Percentiles rank a stretch among this genome's conserved stretches.
phyloP scores from a whole-genome alignment of 2,888 invertebrate species.

The Drosophila mayaguana region DNA sequence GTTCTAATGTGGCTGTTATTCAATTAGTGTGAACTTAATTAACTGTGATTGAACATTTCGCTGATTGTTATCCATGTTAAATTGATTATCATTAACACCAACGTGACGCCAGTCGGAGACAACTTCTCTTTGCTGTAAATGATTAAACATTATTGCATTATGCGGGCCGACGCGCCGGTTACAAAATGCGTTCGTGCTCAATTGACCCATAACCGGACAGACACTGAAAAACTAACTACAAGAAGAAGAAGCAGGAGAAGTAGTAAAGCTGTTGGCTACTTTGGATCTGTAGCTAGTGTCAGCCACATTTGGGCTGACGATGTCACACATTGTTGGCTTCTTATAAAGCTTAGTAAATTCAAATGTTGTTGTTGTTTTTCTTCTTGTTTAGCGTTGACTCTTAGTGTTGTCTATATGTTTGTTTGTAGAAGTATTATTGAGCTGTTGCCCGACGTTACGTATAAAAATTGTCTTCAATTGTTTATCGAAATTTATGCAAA shows the following conservation, averaged over 20 bases:
- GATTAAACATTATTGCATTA: constrained; percentile 74
- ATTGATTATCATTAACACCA: constrained; percentile 70
- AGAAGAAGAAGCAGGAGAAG: background rate
- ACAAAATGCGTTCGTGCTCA: constrained; percentile 70
- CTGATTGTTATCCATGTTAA: constrained; percentile 72
- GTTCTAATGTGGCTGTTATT: constrained; percentile 70
- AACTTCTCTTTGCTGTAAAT: constrained; percentile 50
- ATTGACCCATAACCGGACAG: constrained; percentile 61
- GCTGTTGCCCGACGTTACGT: constrained; percentile 16
- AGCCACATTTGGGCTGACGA: constrained; percentile 28
- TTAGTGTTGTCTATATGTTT: background rate
- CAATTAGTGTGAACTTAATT: constrained; percentile 85
- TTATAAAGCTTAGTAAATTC: constrained; percentile 11
- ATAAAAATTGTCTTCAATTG: constrained; percentile 50
- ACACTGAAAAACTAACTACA: background rate
- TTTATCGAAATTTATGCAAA: constrained; percentile 63
- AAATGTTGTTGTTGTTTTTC: constrained; percentile 11
- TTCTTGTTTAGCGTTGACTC: constrained; percentile 2
- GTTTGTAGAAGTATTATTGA: constrained; percentile 21
- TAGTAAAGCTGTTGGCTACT: background rate
- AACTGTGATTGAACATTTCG: constrained; percentile 83
- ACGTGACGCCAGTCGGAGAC: background rate
- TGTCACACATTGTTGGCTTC: constrained; percentile 20
- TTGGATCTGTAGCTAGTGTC: constrained; percentile 28
- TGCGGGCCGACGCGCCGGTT: constrained; percentile 66